These are phyloP conservation scores for Spinus pinus DNA, from an alignment of 2,797 vertebrate genomes.

Conservation along the genomic window DNA sequence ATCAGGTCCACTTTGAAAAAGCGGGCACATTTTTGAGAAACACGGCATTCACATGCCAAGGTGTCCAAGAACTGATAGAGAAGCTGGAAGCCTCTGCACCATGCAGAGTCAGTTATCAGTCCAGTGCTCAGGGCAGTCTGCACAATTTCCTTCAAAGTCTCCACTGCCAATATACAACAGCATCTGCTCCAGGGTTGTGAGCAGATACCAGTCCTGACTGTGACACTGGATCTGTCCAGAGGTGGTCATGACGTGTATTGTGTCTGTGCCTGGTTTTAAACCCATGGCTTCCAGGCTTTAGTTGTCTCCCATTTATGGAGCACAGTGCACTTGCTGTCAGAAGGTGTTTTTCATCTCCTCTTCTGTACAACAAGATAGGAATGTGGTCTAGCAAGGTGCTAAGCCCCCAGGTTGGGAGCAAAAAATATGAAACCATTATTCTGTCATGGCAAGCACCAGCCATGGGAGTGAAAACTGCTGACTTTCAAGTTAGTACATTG, in stretches of 20 bases:
- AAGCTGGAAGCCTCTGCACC: not conserved
- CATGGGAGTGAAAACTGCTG: not conserved
- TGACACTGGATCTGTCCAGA: not conserved
- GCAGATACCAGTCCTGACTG: not conserved
- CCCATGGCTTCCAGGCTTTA: not conserved
- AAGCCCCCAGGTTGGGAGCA: not conserved
- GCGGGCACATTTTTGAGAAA: not conserved
- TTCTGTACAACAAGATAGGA: not conserved
- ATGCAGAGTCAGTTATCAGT: not conserved
- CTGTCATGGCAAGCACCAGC: not conserved
- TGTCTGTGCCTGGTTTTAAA: not conserved
- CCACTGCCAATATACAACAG: not conserved
- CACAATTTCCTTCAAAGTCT: not conserved
- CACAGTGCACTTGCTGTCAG: not conserved
- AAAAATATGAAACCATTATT: not conserved
- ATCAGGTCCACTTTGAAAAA: not conserved
- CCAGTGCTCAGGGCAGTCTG: not conserved
- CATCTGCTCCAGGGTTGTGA: not conserved
- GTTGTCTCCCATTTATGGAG: not conserved
- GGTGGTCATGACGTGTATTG: accelerated
- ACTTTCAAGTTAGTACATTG: not conserved
- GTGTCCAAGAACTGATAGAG: not conserved
- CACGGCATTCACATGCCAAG: accelerated
- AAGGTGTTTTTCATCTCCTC: not conserved
- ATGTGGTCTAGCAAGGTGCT: not conserved